Conservation (phyloP, 37 sponge, comb jelly and placozoan species). For the Hexactinellida sp. region DNA sequence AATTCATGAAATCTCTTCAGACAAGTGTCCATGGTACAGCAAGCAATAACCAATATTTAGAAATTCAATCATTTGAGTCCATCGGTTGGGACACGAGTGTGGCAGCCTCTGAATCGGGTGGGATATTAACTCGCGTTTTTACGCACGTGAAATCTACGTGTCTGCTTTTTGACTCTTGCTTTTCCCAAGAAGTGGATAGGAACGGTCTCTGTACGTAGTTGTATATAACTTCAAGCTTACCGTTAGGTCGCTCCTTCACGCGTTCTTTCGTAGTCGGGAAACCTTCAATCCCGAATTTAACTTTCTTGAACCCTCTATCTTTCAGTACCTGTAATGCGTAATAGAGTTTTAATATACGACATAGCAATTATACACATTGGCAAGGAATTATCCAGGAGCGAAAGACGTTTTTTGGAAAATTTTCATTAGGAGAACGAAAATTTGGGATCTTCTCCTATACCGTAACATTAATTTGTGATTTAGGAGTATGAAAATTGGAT, state of each 20-base stretch:
- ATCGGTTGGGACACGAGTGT: slow-evolving; percentile 29
- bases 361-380: no score
- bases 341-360: no score
- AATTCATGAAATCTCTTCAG: not conserved
- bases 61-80: not conserved
- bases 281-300: slow-evolving; percentile 90
- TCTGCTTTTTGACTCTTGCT: slow-evolving; percentile 81
- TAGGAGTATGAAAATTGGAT: no score
- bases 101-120: slow-evolving; percentile 80
- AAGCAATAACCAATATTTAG: not conserved
- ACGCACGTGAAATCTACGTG: slow-evolving; percentile 95
- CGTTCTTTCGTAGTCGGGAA: slow-evolving; percentile 87
- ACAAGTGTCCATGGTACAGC: not conserved
- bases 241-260: slow-evolving; percentile 40
- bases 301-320: slow-evolving; percentile 87
- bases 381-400: no score
- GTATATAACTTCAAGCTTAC: slow-evolving; percentile 48
- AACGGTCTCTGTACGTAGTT: slow-evolving; percentile 94
- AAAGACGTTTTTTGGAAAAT: no score
- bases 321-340: slow-evolving; percentile 47
- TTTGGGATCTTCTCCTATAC: no score
- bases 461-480: no score
- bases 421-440: no score
- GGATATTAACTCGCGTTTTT: slow-evolving; percentile 63
- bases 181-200: slow-evolving; percentile 82